These are phyloP conservation scores for Aphelenchoides bicaudatus DNA, from an alignment of 2,888 invertebrate genomes.

Conservation along the genomic window DNA sequence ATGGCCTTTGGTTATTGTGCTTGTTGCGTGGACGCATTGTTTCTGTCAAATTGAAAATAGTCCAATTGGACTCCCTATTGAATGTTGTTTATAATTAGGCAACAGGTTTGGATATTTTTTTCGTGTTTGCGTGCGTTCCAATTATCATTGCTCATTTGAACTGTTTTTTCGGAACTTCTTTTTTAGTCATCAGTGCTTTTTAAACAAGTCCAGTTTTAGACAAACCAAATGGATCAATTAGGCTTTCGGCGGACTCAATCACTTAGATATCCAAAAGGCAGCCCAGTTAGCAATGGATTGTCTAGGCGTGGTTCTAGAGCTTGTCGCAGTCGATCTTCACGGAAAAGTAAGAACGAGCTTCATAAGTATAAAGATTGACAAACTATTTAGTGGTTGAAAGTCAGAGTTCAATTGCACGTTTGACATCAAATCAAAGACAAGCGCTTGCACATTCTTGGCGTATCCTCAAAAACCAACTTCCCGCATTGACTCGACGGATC, in stretches of 20 bases:
- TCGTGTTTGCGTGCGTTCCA: too few species aligned
- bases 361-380: neutral
- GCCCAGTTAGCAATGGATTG: slow-evolving; percentile 14
- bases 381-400: slow-evolving; percentile 25
- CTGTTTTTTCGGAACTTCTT: too few species aligned
- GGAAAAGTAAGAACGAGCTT: slow-evolving; percentile 9
- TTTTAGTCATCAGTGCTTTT: too few species aligned
- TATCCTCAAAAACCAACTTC: slow-evolving; percentile 42
- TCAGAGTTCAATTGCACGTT: slow-evolving; percentile 28
- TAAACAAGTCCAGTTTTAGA: too few species aligned
- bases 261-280: slow-evolving; percentile 42
- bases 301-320: slow-evolving; percentile 23
- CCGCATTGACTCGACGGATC: slow-evolving; percentile 49
- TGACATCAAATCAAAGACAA: slow-evolving; percentile 32
- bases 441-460: slow-evolving; percentile 51
- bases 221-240: slow-evolving; percentile 9
- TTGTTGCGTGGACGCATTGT: too few species aligned
- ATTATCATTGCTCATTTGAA: too few species aligned
- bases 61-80: too few species aligned
- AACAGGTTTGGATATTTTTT: too few species aligned
- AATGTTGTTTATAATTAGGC: too few species aligned
- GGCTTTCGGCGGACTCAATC: slow-evolving; percentile 52
- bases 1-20: too few species aligned
- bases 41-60: too few species aligned
- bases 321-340: slow-evolving; percentile 21